Evolutionary conservation across 1,140 invertebrate species (phyloP).

Genomic region (Vollenhovia emeryi): DNA sequence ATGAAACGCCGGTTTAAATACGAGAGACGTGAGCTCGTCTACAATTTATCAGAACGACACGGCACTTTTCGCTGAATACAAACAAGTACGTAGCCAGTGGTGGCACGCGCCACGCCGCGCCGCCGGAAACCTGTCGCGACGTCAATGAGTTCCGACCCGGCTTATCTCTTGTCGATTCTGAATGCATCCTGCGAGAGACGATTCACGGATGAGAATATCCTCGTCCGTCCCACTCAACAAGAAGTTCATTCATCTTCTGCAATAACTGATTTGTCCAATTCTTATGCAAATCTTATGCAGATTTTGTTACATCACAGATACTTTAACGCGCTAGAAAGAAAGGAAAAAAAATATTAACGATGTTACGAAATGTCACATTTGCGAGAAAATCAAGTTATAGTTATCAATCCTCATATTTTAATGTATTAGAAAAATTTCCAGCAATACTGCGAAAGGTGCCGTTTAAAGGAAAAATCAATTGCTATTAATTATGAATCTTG

Average conservation of each 20-base stretch:
- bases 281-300: background rate
- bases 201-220: background rate
- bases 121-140: slow-evolving; percentile 47
- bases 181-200: slow-evolving; percentile 5
- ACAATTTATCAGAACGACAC: slow-evolving; percentile 69
- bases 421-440: background rate
- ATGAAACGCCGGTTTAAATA: slow-evolving; percentile 62
- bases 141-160: slow-evolving; percentile 42
- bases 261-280: background rate
- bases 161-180: slow-evolving; percentile 39
- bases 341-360: background rate
- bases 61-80: slow-evolving; percentile 64
- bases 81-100: slow-evolving; percentile 23
- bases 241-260: background rate
- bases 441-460: background rate
- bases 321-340: background rate
- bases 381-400: background rate
- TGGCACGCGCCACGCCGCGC: slow-evolving; percentile 54
- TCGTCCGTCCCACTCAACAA: background rate
- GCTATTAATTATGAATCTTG: background rate
- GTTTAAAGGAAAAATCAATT: background rate
- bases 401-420: background rate
- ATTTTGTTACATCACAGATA: background rate
- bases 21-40: slow-evolving; percentile 49
- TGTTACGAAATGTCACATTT: background rate